phyloP scores from a whole-genome alignment of 2,888 invertebrate genomes.

The Ecliptopera silaceata region DNA sequence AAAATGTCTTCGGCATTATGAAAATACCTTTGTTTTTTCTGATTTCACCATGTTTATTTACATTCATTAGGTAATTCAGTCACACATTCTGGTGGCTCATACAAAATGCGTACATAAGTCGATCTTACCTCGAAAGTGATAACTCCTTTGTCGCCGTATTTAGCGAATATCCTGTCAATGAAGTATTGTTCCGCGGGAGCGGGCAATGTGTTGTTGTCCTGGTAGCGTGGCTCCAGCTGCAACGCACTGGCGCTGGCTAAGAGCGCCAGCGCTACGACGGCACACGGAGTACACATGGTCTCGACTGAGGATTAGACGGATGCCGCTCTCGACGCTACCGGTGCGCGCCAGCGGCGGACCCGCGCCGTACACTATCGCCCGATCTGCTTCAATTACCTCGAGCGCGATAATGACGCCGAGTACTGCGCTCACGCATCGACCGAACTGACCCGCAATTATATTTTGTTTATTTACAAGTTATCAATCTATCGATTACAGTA shows the following conservation, averaged over 20 bases:
- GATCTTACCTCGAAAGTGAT: slow-evolving; percentile 81
- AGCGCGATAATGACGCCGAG: slow-evolving; percentile 57
- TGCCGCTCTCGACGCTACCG: slow-evolving; percentile 35
- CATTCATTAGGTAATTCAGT: too few relatives aligned
- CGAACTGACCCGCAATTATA: slow-evolving; percentile 43
- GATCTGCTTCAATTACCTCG: slow-evolving; percentile 56
- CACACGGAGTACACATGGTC: slow-evolving; percentile 65
- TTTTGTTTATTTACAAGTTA: slow-evolving; percentile 67
- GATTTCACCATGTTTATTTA: too few relatives aligned
- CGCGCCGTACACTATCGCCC: slow-evolving; percentile 65
- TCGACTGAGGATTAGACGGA: slow-evolving; percentile 53
- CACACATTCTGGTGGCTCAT: too few relatives aligned
- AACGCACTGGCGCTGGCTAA: slow-evolving; percentile 43
- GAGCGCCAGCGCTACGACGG: slow-evolving; percentile 60
- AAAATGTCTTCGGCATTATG: background rate
- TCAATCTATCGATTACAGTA: slow-evolving; percentile 48
- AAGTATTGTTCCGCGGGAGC: slow-evolving; percentile 76
- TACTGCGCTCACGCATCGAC: slow-evolving; percentile 53
- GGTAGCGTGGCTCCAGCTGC: slow-evolving; percentile 30
- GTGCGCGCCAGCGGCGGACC: slow-evolving; percentile 53
- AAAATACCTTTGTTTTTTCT: too few relatives aligned
- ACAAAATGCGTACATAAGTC: background rate
- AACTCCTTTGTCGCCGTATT: slow-evolving; percentile 81
- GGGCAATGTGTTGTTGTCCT: slow-evolving; percentile 57
- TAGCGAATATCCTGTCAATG: slow-evolving; percentile 80